phyloP scores from a whole-genome alignment of 1,140 invertebrate species.

The Drosophila watanabei region DNA sequence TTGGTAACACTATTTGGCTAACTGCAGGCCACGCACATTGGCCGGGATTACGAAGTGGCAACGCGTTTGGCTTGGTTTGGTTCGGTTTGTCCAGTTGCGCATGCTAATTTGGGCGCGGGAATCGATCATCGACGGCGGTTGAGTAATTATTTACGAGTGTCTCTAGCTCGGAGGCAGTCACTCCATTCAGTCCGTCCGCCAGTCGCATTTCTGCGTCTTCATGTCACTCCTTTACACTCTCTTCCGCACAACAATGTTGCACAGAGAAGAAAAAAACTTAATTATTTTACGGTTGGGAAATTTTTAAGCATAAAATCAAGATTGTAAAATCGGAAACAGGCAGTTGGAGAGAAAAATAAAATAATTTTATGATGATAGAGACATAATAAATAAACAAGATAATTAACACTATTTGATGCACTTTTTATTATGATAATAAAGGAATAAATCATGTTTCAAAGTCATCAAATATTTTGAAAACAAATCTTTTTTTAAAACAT shows the following conservation, averaged over 20 bases:
- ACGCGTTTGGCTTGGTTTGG: constrained; percentile 15
- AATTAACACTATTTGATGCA: neutral
- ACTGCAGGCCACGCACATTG: constrained; percentile 47
- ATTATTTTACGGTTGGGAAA: constrained; percentile 9
- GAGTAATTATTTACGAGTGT: constrained; percentile 58
- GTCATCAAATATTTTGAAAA: neutral
- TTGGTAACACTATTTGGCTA: constrained; percentile 7
- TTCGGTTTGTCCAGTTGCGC: constrained; percentile 58
- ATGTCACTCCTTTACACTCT: constrained; percentile 19
- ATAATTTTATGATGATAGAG: constrained; percentile 2
- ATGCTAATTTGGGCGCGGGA: constrained; percentile 73
- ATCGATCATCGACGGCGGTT: constrained; percentile 64
- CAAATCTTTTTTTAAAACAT: neutral
- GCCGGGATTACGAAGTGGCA: constrained; percentile 28
- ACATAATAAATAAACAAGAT: neutral
- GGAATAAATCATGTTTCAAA: neutral
- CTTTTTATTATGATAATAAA: neutral
- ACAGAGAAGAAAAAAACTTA: constrained; percentile 23
- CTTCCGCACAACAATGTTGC: constrained; percentile 24
- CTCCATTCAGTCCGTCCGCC: constrained; percentile 23
- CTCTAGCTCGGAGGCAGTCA: constrained; percentile 54
- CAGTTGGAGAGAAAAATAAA: neutral
- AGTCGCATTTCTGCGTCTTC: constrained; percentile 48
- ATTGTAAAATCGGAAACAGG: neutral
- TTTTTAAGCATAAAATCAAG: constrained; percentile 3